phyloP scores from a whole-genome alignment of 2,797 vertebrate species.

The Ctenopoma multispine region DNA sequence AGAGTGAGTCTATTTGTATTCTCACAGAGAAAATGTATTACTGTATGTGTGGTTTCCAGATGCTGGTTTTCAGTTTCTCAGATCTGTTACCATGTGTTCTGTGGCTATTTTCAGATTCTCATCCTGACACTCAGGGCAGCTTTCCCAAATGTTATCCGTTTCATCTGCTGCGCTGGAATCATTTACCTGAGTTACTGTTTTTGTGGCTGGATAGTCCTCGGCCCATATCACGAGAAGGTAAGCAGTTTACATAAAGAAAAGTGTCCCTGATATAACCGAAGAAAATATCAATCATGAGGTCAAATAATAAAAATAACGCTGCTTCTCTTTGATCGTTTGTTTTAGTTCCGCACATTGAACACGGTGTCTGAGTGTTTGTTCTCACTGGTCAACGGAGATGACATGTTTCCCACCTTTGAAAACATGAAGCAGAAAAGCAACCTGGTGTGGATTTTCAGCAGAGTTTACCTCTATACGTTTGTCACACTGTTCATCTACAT shows the following conservation, averaged over 20 bases:
- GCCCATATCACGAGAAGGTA: constrained; percentile 94
- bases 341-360: constrained; percentile 92
- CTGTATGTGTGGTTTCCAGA: background rate
- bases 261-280: background rate
- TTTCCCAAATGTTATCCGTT: constrained; percentile 93
- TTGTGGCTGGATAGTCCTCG: constrained; percentile 95
- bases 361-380: constrained; percentile 95
- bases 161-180: constrained; percentile 94
- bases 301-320: background rate
- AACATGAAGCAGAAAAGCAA: constrained; percentile 90
- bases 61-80: background rate
- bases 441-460: constrained; percentile 94
- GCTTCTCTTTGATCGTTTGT: background rate
- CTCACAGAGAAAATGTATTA: background rate
- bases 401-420: constrained; percentile 95
- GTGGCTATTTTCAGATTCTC: constrained; percentile 85
- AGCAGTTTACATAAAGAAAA: background rate
- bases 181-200: constrained; percentile 97
- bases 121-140: constrained; percentile 92
- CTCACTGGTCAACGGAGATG: constrained; percentile 94
- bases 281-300: background rate
- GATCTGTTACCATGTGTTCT: constrained; percentile 7
- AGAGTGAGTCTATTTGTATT: too few species aligned
- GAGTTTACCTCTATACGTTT: constrained; percentile 89
- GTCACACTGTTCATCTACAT: constrained; percentile 86